These are phyloP conservation scores for Tautogolabrus adspersus DNA, from an alignment of 2,113 vertebrate genomes.

Conservation along the genomic window DNA sequence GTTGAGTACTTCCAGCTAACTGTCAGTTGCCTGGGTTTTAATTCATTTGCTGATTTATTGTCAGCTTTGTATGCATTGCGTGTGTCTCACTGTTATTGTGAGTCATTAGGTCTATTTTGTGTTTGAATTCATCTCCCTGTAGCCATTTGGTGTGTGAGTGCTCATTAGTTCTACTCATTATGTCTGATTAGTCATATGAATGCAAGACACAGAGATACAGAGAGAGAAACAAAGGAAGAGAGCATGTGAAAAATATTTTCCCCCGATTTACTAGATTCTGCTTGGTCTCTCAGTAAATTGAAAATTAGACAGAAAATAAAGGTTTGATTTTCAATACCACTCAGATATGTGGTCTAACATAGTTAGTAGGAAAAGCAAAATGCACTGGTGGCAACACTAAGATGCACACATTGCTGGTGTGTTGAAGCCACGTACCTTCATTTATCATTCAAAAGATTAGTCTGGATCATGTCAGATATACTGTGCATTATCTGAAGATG, in stretches of 20 bases:
- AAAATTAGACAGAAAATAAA: neutral
- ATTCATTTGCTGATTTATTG: conserved; percentile 8
- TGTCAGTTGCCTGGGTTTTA: conserved; percentile 11
- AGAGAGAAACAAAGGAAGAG: neutral
- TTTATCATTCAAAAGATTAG: too few species aligned
- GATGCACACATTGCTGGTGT: too few species aligned
- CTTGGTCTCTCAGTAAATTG: too few species aligned
- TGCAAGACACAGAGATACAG: neutral
- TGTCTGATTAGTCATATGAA: conserved; percentile 35
- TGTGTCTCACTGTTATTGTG: conserved; percentile 34
- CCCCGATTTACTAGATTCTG: neutral
- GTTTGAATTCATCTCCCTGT: conserved; percentile 17
- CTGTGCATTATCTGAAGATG: too few species aligned
- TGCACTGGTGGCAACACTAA: too few species aligned
- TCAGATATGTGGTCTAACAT: too few species aligned
- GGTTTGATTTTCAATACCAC: neutral
- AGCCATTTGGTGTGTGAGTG: conserved; percentile 18
- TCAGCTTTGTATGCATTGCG: neutral
- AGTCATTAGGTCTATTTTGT: conserved; percentile 1
- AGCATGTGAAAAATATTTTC: neutral
- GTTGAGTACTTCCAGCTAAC: neutral
- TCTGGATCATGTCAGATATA: too few species aligned
- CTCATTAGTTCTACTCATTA: conserved; percentile 48
- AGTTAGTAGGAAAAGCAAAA: too few species aligned
- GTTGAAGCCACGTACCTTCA: too few species aligned